phyloP scores from a whole-genome alignment of 2,113 vertebrate genomes.

The Empidonax traillii region DNA sequence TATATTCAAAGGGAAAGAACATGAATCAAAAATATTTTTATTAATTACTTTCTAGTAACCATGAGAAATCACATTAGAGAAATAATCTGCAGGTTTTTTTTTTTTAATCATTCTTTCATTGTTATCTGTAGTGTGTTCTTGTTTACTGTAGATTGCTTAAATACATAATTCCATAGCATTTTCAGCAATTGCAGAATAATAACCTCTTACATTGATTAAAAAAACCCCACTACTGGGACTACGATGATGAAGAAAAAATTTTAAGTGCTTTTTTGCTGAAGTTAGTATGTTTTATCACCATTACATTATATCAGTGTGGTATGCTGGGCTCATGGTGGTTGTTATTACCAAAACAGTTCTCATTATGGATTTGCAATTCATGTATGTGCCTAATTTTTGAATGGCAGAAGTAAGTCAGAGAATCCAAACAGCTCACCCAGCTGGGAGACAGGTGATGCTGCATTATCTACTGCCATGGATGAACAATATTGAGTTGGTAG shows the following conservation, averaged over 20 bases:
- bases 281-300: background rate
- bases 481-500: slow-evolving; percentile 97
- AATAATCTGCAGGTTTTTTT: background rate
- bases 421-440: slow-evolving; percentile 94
- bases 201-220: background rate
- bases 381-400: background rate
- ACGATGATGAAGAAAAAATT: background rate
- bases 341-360: background rate
- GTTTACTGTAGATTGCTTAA: background rate
- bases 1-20: background rate
- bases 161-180: background rate
- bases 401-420: slow-evolving; percentile 94
- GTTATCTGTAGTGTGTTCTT: background rate
- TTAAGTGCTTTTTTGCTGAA: background rate
- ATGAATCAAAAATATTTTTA: background rate
- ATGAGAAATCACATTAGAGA: background rate
- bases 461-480: slow-evolving; percentile 98
- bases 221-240: background rate
- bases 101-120: background rate
- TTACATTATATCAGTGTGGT: background rate
- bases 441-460: slow-evolving; percentile 95
- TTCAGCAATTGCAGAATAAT: background rate
- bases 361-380: background rate
- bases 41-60: background rate
- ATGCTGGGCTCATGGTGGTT: background rate